A percentile compares a stretch with the other conserved stretches of the same genome.
These are phyloP conservation scores for Horisme vitalbata DNA, from an alignment of 2,888 invertebrate genomes.

Conservation along the genomic window DNA sequence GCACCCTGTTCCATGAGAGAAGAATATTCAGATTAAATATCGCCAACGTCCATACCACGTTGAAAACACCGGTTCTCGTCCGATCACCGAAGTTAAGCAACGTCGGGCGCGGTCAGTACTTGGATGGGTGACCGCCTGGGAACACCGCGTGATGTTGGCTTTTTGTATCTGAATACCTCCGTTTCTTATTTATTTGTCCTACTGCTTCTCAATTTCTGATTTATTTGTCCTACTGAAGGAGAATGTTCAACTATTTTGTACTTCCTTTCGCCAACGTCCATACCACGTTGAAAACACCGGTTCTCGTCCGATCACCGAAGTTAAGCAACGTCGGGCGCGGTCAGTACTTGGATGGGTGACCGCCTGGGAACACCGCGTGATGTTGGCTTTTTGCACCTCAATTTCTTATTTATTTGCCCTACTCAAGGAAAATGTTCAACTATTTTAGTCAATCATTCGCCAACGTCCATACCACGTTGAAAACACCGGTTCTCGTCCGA, in stretches of 20 bases:
- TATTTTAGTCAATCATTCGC: too few species aligned
- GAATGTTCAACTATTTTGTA: too few species aligned
- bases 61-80: conserved; percentile 61
- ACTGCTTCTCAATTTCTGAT: too few species aligned
- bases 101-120: conserved; percentile 73
- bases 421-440: too few species aligned
- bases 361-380: conserved; percentile 61
- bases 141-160: conserved; percentile 54
- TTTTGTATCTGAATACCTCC: conserved; percentile 14
- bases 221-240: too few species aligned
- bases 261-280: conserved; percentile 25
- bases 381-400: conserved; percentile 55
- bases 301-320: conserved; percentile 77
- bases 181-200: too few species aligned
- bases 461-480: too few species aligned
- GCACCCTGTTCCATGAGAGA: too few species aligned
- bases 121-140: conserved; percentile 63
- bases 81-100: conserved; percentile 76
- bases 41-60: conserved; percentile 36
- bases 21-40: too few species aligned
- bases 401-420: too few species aligned
- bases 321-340: conserved; percentile 73
- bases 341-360: conserved; percentile 66
- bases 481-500: conserved; percentile 72
- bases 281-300: conserved; percentile 43